Base-by-base conservation (phyloP, 2,113 vertebrate species). In the Sclerurus mexicanus region DNA sequence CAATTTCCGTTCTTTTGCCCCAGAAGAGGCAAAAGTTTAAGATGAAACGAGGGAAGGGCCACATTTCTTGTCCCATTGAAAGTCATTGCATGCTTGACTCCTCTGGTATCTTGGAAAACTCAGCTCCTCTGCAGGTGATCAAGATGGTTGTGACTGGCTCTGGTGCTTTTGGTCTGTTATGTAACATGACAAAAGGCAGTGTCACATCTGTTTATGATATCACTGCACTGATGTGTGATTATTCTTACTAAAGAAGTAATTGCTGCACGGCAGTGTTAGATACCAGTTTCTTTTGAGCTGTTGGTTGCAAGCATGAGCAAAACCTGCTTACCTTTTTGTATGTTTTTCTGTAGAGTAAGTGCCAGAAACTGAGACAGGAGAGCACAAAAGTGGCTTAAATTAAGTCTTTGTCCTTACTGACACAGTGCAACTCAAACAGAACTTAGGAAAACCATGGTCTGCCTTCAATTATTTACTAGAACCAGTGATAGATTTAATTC, bases 401-500 rank as follows among this genome's bases (percentile, higher is more conserved):
- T 60, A 21, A n/a, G 22, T 64, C 44, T 75, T 81, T 75, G 23
- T 81, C 75, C 37, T 58, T 87, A 39, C 46, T 83, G 40, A 92
- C 59, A 40, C 24, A 85, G 42, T 55, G 16, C 42, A 66, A 9
- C 17, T 85, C 58, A 85, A 89, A 91, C 9, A 73, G 23, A 68
- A 30, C 27, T 83, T 67, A 92, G 63, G 33, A 72, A 83, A 86
- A 76, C 8, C n/a, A 42, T 25, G 39, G 79, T 63, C 71, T 76
- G 25, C 35, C 39, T 94, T 94, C 53, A 62, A 10, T 75, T 88
- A 75, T 90, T 93, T 94, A 59, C 44, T 69, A 55, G 74, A 68
- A 89, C 63, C 35, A 76, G 28, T 77, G 66, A 49, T 44, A 94
- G 86, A 82, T 92, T 96, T 95, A 95, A 90, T 95, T 96, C 92